Evolutionary conservation across 2,113 vertebrate species (phyloP), one percentile per base, ranked within the genome.

Genomic region (Sinocyclocheilus maitianheensis): DNA sequence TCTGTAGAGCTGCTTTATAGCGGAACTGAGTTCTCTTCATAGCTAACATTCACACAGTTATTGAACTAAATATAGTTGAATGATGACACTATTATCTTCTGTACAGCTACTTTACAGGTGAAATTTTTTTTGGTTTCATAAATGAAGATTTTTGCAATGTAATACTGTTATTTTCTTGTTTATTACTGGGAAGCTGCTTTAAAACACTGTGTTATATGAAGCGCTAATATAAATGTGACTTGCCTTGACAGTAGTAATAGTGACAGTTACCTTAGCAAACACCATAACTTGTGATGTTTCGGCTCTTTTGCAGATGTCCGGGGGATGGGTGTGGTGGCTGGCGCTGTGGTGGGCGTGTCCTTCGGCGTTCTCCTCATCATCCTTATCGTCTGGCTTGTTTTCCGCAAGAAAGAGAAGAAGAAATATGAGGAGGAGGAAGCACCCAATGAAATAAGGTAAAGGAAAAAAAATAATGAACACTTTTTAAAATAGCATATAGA

Each of bases 371-470:
- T 94, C 46, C 91, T 98, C 40, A 94, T 97, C 14, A 86, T 96
- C 86, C 90, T 97, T 84, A 93, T 96, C 65, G 93, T 97, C 72
- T 97, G 95, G 96, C 89, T 97, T 89, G 94, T 96, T 0, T 95
- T 97, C 79, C 94, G 94, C 87, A 97, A 94, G 88, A 98, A 96
- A 91, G 96, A 96, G 84, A 97, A 96, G 91, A 95, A 97, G 90
- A 97, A 96, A 90, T 96, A 97, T 0, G 97, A 99, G 90, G 97
- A 98, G 84, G 97, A 98, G 67, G 97, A 98, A 83, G 94, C 95
- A 0, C 97, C 97, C 9, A 98, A 98, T 83, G 97, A 99, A 93
- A 99, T 99, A 89, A 96, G 97, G 97, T 98, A 76, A n/a, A n/a
- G 5, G 5, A 58, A 4, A 51, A 14, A 53, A 7, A 16, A 16